Base-by-base conservation (phyloP, 2,888 invertebrate species). In the Thalpophila matura region DNA sequence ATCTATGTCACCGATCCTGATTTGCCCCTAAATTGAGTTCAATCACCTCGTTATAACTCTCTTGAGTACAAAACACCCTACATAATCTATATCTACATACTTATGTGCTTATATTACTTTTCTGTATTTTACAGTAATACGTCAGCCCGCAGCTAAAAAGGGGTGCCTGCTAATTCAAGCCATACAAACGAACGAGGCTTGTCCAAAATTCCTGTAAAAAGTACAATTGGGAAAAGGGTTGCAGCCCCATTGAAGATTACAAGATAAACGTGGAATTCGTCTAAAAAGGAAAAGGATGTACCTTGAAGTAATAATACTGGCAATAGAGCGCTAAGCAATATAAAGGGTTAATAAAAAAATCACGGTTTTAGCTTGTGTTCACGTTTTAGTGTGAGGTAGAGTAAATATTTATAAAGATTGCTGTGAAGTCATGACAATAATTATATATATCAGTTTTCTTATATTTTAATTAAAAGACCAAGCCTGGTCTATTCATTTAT, bases 191-290 rank as follows among this genome's bases (percentile, higher is more conserved):
- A 62, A 49, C 59, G 42, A 51, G 40, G 31, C 18, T 42, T 31
- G 33, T 22, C 42, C 49, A 55, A 74, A 73, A 77, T 45, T 77
- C 64, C 51, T 60, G 55, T 62, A 70, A 79, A 81, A 81, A 78
- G 81, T 76, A 80, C 67, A 75, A 73, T 65, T 50, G 37, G 60
- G 66, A 45, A 77, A 88, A 84, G 82, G 80, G 82, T 85, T 82
- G 77, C 61, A 71, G 63, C 72, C 69, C 74, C 68, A 77, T 83
- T 81, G 74, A 77, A 87, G 86, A 86, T 89, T 86, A 86, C 80
- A 79, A 85, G 86, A 89, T 89, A 86, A 86, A 84, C 74, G 74
- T 71, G 74, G 74, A 84, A 89, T 89, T 85, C 89, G 82, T 90
- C 87, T 86, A 87, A 86, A 80, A 87, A 86, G 79, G 76, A 82